Evolutionary conservation across 2,888 invertebrate genomes (phyloP), one percentile per base, ranked within the genome.

Genomic region (Andrena praecox): DNA sequence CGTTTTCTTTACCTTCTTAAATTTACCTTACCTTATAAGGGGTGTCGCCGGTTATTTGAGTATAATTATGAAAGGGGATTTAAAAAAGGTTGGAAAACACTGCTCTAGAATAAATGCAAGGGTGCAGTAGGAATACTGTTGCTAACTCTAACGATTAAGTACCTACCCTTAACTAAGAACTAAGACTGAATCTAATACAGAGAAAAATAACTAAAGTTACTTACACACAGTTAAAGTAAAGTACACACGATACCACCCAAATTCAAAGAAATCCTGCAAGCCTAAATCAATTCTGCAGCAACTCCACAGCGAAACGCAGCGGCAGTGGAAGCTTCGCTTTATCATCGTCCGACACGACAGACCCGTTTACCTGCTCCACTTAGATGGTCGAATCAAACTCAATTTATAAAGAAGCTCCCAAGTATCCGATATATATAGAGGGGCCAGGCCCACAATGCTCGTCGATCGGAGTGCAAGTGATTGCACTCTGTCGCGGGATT

Each of bases 401-500:
- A 52, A 80, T 80, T 67, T 77, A 60, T 33, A 52, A 71, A 71
- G 78, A 66, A 71, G 12, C 12, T 70, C 12, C n/a, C 42, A 60
- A 77, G 71, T 70, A 80, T 77, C 64, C 56, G 56, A 10, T 76
- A 12, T 50, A 64, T 67, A 52, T 20, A 31, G 10, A 52, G 35
- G 16, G 12, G 3, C 5, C 59, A 0, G 6, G 12, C 54, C 48
- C 48, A 60, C 68, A 67, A 73, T 54, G 42, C 10, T 20, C 16
- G 54, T 16, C 59, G 72, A 63, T 70, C 60, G 71, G 48, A 59
- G 59, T 60, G 71, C 76, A 24, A 64, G 59, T 64, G 64, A 82
- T 82, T 71, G 72, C 69, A 67, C 59, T 59, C 27, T n/a, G 50
- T 48, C 56, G 48, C 50, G 31, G 56, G 73, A 71, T 85, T 85